A percentile compares a stretch with the other conserved stretches of the same genome.
phyloP scores from a whole-genome alignment of 2,797 vertebrate genomes.

The Cyprinodon diabolis region DNA sequence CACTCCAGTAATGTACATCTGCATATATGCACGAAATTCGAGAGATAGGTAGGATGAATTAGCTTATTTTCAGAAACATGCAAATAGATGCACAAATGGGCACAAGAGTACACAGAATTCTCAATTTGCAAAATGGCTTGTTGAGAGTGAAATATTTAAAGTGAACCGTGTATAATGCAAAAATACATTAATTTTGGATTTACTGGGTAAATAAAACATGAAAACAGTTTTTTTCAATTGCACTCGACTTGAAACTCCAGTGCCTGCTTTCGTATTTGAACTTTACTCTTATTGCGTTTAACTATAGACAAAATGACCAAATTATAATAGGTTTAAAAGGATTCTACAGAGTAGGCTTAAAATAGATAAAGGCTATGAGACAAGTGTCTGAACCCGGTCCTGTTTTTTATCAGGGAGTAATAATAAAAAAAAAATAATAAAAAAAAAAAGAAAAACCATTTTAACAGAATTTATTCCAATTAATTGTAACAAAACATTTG shows the following conservation, averaged over 20 bases:
- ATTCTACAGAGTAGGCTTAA: neutral
- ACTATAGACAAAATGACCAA: neutral
- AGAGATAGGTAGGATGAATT: neutral
- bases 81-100: conserved; percentile 7
- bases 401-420: too few relatives aligned
- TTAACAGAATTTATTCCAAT: too few relatives aligned
- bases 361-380: neutral
- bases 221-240: conserved; percentile 10
- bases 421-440: too few relatives aligned
- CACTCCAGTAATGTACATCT: conserved; percentile 12
- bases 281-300: neutral
- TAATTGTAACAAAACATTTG: too few relatives aligned
- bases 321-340: neutral
- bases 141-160: conserved; percentile 73
- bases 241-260: neutral
- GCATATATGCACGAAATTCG: neutral
- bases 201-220: conserved; percentile 67
- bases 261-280: conserved; percentile 6
- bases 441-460: too few relatives aligned
- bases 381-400: too few relatives aligned
- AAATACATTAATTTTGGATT: conserved; percentile 70
- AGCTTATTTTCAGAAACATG: conserved; percentile 5
- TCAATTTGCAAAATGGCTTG: conserved; percentile 60
- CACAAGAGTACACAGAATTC: conserved; percentile 5
- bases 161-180: conserved; percentile 63